Evolutionary conservation across 2,888 invertebrate genomes (phyloP).

Genomic region (Spodoptera picta): DNA sequence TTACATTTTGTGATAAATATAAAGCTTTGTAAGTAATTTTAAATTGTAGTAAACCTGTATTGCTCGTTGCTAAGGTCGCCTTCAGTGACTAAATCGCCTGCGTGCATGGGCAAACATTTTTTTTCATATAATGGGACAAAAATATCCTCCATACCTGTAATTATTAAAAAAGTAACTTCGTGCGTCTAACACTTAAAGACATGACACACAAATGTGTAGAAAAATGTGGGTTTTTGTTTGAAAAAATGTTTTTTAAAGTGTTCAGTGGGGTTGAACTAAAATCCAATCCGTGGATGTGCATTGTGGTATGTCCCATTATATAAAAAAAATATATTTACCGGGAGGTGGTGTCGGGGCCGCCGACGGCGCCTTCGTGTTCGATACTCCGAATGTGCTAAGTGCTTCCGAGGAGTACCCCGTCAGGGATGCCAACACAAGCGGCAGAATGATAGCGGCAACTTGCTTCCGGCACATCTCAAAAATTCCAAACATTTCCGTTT

Average conservation of each 20-base stretch:
- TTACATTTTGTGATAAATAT: conserved; percentile 7
- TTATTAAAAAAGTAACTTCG: conserved; percentile 33
- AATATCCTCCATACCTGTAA: conserved; percentile 54
- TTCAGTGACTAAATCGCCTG: conserved; percentile 29
- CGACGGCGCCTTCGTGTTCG: conserved; percentile 88
- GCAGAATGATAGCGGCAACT: conserved; percentile 73
- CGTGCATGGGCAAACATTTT: conserved; percentile 56
- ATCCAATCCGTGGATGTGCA: conserved; percentile 50
- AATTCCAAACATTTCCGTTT: conserved; percentile 63
- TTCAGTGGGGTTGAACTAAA: conserved; percentile 41
- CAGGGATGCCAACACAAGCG: conserved; percentile 74
- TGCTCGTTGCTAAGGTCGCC: conserved; percentile 20
- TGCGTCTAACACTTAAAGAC: conserved; percentile 44
- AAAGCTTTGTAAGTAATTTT: conserved; percentile 21
- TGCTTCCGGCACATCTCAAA: conserved; percentile 78
- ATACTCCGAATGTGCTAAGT: conserved; percentile 91
- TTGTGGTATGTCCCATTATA: conserved; percentile 76
- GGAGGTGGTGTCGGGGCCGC: conserved; percentile 88
- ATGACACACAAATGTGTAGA: conserved; percentile 40
- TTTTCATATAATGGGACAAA: conserved; percentile 64
- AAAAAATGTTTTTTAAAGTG: conserved; percentile 32
- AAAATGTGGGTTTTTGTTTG: conserved; percentile 43
- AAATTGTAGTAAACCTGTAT: conserved; percentile 17
- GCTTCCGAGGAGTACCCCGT: conserved; percentile 88
- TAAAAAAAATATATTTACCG: conserved; percentile 83